Percentiles rank a stretch among this genome's conserved stretches.
Evolutionary conservation across 2,113 vertebrate species (phyloP).

Genomic region (Ornithorhynchus anatinus): DNA sequence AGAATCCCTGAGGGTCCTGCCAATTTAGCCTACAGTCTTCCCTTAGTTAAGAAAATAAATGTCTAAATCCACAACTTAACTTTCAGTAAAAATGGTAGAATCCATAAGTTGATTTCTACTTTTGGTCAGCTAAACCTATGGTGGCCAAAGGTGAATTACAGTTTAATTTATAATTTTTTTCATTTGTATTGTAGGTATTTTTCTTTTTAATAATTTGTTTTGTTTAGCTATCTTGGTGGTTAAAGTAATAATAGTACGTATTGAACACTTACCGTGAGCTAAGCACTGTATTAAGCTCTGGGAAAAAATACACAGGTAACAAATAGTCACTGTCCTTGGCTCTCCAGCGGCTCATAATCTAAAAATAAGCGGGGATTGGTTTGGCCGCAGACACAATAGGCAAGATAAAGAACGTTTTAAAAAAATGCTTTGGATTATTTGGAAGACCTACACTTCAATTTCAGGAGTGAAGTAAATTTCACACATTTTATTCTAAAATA

Average conservation of each 20-base stretch:
- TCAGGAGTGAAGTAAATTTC: conserved; percentile 3
- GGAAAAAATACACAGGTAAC: no score
- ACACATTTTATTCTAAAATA: conserved; percentile 4
- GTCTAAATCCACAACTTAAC: conserved; percentile 44
- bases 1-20: conserved; percentile 40
- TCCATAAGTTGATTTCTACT: conserved; percentile 49
- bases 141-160: conserved; percentile 10
- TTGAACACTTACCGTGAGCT: no score
- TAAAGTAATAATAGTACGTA: no score
- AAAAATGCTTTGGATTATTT: background rate
- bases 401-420: conserved; percentile 13
- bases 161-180: conserved; percentile 6
- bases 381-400: no score
- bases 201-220: background rate
- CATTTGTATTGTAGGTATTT: background rate
- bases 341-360: no score
- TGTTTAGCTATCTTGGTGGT: no score
- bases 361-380: no score
- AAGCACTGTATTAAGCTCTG: no score
- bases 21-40: conserved; percentile 45
- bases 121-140: conserved; percentile 33
- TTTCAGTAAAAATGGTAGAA: conserved; percentile 36
- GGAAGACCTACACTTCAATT: conserved; percentile 21
- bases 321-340: no score
- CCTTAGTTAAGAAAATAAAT: conserved; percentile 52